Evolutionary conservation across 2,888 invertebrate genomes (phyloP), one percentile per base, ranked within the genome.

Genomic region (Brenthis hecate): DNA sequence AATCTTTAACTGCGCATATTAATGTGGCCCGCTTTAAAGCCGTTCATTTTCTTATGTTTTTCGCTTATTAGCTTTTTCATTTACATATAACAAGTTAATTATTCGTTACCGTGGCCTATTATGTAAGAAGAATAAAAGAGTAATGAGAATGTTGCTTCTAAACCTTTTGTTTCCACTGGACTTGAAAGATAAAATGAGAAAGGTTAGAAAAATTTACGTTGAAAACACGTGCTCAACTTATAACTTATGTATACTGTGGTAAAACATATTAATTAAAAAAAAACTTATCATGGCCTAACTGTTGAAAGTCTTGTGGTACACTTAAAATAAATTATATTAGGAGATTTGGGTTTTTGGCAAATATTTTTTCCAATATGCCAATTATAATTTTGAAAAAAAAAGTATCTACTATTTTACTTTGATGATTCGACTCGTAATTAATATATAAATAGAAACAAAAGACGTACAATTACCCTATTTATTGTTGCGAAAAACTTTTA

Each of bases 1-100:
- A 89, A 88, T 86, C 85, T 85, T 86, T 82, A 81, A 80, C 79
- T 77, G 73, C 75, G 76, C 80, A 83, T 83, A 86, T 83, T 82
- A 85, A 84, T 82, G 80, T 32, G 76, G 75, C 74, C 77, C 75
- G 73, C 76, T 80, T 81, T 81, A 78, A 83, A 80, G 74, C 73
- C 72, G 74, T 77, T 77, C 72, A 70, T 76, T 78, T 76, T 76
- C 75, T 72, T 65, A 73, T 65, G 69, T 71, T 71, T 69, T 75
- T 76, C 75, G 71, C 68, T 66, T 72, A 71, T 69, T 67, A 72
- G 53, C 55, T 70, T 53, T 58, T 65, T 65, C 28, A 65, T 72
- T 68, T 68, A 64, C 57, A 68, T 71, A 68, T 71, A 68, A 68
- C 54, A 68, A 72, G 53, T 60, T 65, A 68, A 66, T 70, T 72